phyloP scores from a whole-genome alignment of 1,140 invertebrate genomes.

The Drosophila suzukii region DNA sequence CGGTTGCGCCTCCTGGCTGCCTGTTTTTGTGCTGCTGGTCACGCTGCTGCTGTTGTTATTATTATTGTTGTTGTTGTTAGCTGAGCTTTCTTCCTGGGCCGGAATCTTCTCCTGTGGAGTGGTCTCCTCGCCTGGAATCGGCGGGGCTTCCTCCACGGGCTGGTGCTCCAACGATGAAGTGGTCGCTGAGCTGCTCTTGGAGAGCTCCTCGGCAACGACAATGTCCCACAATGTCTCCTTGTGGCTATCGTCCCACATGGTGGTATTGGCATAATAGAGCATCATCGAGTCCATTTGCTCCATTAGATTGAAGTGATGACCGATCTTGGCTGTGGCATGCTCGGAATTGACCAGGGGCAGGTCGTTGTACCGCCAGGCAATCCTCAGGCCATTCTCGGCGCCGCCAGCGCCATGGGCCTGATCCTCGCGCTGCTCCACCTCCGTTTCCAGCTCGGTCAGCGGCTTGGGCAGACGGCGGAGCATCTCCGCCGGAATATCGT shows the following conservation, averaged over 20 bases:
- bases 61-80: constrained; percentile 23
- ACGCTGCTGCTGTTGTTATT: constrained; percentile 19
- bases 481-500: constrained; percentile 88
- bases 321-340: constrained; percentile 77
- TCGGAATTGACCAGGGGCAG: constrained; percentile 88
- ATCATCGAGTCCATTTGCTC: constrained; percentile 88
- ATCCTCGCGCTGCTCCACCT: constrained; percentile 48
- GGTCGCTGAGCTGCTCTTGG: constrained; percentile 41
- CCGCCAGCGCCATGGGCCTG: constrained; percentile 52
- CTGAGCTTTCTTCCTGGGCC: constrained; percentile 27
- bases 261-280: constrained; percentile 86
- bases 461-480: constrained; percentile 85
- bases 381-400: constrained; percentile 88
- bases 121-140: constrained; percentile 29
- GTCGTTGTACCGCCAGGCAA: constrained; percentile 94
- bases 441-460: constrained; percentile 67
- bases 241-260: constrained; percentile 77
- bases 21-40: constrained; percentile 27
- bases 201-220: constrained; percentile 50
- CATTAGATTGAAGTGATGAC: constrained; percentile 92
- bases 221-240: constrained; percentile 39
- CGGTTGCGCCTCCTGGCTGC: constrained; percentile 17
- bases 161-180: constrained; percentile 37
- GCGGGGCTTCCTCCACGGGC: constrained; percentile 20
- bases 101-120: constrained; percentile 5